Evolutionary conservation across 2,888 invertebrate genomes (phyloP).

Genomic region (Suillia variegata): DNA sequence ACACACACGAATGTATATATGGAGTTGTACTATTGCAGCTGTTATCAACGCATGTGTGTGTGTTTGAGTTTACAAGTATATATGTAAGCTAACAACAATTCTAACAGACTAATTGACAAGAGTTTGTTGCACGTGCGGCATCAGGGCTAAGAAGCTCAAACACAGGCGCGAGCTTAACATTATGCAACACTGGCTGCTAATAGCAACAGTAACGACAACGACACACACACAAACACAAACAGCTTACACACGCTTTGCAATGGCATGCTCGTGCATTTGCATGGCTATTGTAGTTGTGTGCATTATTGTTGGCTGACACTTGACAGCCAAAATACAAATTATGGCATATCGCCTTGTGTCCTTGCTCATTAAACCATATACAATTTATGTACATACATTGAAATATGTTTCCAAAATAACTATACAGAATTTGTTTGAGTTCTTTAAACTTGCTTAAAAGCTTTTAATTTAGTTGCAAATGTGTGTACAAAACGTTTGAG

Average conservation of each 20-base stretch:
- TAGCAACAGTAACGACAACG: not conserved
- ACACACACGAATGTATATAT: conserved; percentile 13
- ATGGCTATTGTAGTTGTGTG: too few relatives aligned
- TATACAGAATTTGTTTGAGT: too few relatives aligned
- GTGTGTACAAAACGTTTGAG: too few relatives aligned
- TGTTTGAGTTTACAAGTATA: not conserved
- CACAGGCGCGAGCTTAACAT: not conserved
- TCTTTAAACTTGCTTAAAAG: too few relatives aligned
- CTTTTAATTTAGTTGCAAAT: too few relatives aligned
- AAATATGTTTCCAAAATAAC: too few relatives aligned
- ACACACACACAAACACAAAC: not conserved
- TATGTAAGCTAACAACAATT: not conserved
- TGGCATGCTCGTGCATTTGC: not conserved
- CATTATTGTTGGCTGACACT: too few relatives aligned
- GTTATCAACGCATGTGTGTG: conserved; percentile 15
- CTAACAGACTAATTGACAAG: conserved; percentile 5
- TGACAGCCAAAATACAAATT: too few relatives aligned
- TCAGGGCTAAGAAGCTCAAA: not conserved
- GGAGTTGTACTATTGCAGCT: too few relatives aligned
- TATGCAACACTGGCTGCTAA: not conserved
- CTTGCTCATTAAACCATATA: too few relatives aligned
- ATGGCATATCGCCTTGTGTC: too few relatives aligned
- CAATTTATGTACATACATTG: too few relatives aligned
- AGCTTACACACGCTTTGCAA: not conserved
- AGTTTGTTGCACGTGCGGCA: conserved; percentile 8